Conservation (phyloP, 64 coral and sea anemone species). For the Catalaphyllia jardinei region DNA sequence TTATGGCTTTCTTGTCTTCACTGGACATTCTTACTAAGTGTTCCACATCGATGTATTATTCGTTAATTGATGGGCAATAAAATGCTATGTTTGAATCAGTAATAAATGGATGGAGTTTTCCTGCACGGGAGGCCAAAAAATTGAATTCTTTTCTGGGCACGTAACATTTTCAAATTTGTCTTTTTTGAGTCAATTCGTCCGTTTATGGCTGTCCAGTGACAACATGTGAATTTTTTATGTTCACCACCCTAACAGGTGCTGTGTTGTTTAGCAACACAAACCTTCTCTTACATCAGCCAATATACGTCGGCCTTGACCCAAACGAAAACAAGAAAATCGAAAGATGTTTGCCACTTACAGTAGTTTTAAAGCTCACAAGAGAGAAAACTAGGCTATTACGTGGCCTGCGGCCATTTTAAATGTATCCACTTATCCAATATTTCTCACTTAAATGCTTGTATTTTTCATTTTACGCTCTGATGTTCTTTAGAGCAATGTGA, state of each 20-base stretch:
- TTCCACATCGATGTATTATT: background rate
- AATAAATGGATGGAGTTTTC: background rate
- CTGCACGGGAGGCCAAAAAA: background rate
- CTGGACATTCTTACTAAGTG: slow-evolving; percentile 14
- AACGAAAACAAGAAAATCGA: background rate
- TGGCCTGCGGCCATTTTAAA: no score
- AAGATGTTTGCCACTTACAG: background rate
- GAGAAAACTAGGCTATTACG: no score
- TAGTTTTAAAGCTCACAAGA: no score
- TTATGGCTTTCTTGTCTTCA: slow-evolving; percentile 77
- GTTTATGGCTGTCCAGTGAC: slow-evolving; percentile 31
- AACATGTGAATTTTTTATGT: slow-evolving; percentile 49
- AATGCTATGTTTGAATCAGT: background rate
- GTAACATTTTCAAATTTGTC: slow-evolving; percentile 23
- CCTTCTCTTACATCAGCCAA: background rate
- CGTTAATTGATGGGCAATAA: background rate
- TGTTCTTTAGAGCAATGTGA: background rate
- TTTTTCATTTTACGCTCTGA: background rate
- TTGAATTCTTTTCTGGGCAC: slow-evolving; percentile 28
- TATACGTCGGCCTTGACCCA: background rate
- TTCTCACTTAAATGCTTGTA: no score
- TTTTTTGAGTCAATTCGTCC: slow-evolving; percentile 25
- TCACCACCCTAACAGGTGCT: slow-evolving; percentile 26
- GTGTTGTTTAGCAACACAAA: slow-evolving; percentile 21
- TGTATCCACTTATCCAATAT: no score